Conservation (phyloP, 53 echinoderm and acorn worm species). For the Hippasteria phrygiana region DNA sequence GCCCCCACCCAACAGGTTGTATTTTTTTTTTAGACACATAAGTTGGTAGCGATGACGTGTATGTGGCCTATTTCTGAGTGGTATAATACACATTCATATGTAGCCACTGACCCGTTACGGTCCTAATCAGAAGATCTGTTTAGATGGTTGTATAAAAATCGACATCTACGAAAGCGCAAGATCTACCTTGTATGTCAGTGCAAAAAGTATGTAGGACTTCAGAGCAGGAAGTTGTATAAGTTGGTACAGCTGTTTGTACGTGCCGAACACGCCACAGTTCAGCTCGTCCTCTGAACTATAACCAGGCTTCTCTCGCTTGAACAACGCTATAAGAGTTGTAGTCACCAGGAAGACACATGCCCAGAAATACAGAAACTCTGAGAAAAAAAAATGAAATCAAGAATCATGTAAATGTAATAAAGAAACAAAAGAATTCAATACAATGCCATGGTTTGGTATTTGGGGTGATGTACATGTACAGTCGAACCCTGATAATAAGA, state of each 20-base stretch:
- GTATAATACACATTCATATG: too few relatives aligned
- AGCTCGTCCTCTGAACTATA: constrained; percentile 44
- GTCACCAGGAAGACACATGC: constrained; percentile 89
- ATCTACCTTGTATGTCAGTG: constrained; percentile 87
- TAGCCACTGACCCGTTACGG: too few relatives aligned
- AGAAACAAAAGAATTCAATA: too few relatives aligned
- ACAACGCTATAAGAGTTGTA: constrained; percentile 79
- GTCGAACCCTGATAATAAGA: too few relatives aligned
- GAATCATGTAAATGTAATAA: background rate
- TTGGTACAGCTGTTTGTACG: constrained; percentile 78
- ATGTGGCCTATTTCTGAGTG: too few relatives aligned
- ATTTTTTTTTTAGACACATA: too few relatives aligned
- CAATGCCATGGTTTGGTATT: too few relatives aligned
- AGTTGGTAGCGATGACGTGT: too few relatives aligned
- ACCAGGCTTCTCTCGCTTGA: constrained; percentile 73
- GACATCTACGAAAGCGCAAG: background rate
- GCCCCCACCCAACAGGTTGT: too few relatives aligned
- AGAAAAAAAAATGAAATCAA: background rate
- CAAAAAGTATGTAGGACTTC: constrained; percentile 69
- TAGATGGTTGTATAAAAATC: too few relatives aligned
- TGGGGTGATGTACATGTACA: too few relatives aligned
- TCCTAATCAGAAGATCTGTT: too few relatives aligned
- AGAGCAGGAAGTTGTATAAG: constrained; percentile 78
- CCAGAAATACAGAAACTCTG: constrained; percentile 98
- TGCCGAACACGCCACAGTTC: constrained; percentile 69